These are phyloP conservation scores for Spheniscus mendiculus DNA, from an alignment of 2,113 vertebrate species.

Conservation along the genomic window DNA sequence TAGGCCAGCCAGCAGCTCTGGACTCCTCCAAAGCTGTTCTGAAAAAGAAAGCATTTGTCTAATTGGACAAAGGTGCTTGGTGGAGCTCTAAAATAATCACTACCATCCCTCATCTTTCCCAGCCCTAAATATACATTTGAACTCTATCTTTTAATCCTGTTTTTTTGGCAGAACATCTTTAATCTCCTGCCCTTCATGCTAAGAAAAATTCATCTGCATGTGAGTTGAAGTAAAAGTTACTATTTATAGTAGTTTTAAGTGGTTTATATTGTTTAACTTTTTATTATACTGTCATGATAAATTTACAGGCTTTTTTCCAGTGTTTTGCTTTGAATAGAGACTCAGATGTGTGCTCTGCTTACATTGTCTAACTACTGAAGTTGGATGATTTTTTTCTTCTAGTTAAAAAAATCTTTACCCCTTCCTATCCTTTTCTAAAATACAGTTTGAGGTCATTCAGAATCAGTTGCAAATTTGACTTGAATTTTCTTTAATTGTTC, in stretches of 20 bases:
- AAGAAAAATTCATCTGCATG: not conserved
- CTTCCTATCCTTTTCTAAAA: not conserved
- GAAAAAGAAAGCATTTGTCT: conserved; percentile 46
- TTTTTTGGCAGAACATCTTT: conserved; percentile 40
- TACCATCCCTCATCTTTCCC: conserved; percentile 42
- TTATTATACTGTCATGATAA: conserved; percentile 54
- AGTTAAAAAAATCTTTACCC: not conserved
- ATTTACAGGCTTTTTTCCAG: conserved; percentile 27
- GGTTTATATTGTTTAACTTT: conserved; percentile 50
- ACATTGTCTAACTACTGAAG: not conserved
- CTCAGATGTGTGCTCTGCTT: not conserved
- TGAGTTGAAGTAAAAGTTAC: conserved; percentile 37
- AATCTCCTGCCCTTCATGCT: not conserved
- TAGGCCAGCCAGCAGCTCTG: conserved; percentile 3
- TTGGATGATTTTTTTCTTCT: not conserved
- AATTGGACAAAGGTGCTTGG: conserved; percentile 58
- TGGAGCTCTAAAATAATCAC: conserved; percentile 48
- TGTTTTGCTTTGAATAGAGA: conserved; percentile 34
- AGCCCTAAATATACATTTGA: conserved; percentile 7
- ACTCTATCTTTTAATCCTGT: conserved; percentile 35
- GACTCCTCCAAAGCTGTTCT: conserved; percentile 4
- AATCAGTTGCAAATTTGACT: not conserved
- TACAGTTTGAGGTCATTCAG: not conserved
- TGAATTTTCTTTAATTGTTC: not conserved
- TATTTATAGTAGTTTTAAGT: conserved; percentile 42